A percentile compares a stretch with the other conserved stretches of the same genome.
phyloP scores from a whole-genome alignment of 2,888 invertebrate genomes.

The Philereme transversata region DNA sequence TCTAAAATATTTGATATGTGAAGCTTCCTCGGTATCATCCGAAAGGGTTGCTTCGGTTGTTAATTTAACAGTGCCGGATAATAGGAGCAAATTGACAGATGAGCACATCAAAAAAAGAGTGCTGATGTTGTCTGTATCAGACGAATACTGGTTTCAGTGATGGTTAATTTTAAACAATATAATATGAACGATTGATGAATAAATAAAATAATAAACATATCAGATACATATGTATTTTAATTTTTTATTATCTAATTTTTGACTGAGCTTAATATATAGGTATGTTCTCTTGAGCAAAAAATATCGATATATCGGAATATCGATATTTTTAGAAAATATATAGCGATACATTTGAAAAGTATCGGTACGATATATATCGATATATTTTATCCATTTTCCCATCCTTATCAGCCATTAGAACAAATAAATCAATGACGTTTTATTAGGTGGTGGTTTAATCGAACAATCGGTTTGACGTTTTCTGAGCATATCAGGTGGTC shows the following conservation, averaged over 20 bases:
- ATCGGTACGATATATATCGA: too few species aligned
- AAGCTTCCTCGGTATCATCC: constrained; percentile 41
- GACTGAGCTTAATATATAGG: neutral
- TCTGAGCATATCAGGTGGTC: too few species aligned
- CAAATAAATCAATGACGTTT: too few species aligned
- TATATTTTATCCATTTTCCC: too few species aligned
- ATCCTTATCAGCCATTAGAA: too few species aligned
- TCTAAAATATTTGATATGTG: constrained; percentile 39
- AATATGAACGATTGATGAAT: neutral
- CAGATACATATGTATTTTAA: neutral
- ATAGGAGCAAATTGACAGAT: constrained; percentile 34
- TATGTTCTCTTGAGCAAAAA: neutral
- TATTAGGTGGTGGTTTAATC: too few species aligned
- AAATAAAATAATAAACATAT: neutral
- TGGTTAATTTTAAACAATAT: neutral
- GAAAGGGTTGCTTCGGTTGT: constrained; percentile 40
- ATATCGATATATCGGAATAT: too few species aligned
- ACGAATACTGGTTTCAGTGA: constrained; percentile 29
- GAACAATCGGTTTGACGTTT: too few species aligned
- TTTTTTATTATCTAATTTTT: too few species aligned
- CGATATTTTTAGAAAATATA: too few species aligned
- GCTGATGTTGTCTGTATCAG: constrained; percentile 34
- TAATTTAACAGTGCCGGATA: too few species aligned
- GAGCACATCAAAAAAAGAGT: constrained; percentile 40
- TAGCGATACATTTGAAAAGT: neutral